Base-by-base conservation (phyloP, 2,797 vertebrate species). In the Rhynchotus rufescens region DNA sequence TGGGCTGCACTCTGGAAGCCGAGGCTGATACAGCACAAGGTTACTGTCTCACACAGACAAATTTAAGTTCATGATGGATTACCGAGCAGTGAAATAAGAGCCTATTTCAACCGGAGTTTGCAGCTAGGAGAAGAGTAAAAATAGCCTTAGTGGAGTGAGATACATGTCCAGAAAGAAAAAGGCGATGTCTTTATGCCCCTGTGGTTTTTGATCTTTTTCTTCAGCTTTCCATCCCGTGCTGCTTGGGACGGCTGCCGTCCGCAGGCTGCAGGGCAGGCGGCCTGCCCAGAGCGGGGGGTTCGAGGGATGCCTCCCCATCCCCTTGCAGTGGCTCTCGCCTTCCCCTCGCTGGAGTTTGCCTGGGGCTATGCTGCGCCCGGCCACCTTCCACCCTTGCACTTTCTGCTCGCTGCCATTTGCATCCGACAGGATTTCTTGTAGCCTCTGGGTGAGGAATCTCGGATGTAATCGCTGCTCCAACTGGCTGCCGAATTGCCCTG, bases 401-500 rank as follows among this genome's bases (percentile, higher is more conserved):
- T 67, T 20, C 38, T 40, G 3, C 77, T 68, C 12, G 0, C 69
- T 67, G 68, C 67, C 64, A 47, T 61, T 87, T 96, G 84, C 84
- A 85, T 89, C 82, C 67, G 17, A 1, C 36, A 78, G 62, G 28
- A 56, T 72, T 72, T 72, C 69, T 72, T 30, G 12, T 47, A 74
- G 73, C 82, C 20, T 11, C 6, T 52, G 85, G 80, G 67, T 90
- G 47, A 84, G 66, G 62, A 93, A 90, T 92, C 89, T 71, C 80
- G 40, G 83, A 77, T 77, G 86, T 44, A 54, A 94, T 91, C 32
- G 91, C 59, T 16, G 73, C 64, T 92, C 71, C 83, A 83, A 80
- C 75, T 23, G 75, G 38, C 45, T 80, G 83, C 77, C 22, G 57
- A 96, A 95, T 95, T 90, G 84, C 82, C 80, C 86, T 66, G 90